phyloP scores from a whole-genome alignment of 2,888 invertebrate genomes.

The Drosophila phalerata region DNA sequence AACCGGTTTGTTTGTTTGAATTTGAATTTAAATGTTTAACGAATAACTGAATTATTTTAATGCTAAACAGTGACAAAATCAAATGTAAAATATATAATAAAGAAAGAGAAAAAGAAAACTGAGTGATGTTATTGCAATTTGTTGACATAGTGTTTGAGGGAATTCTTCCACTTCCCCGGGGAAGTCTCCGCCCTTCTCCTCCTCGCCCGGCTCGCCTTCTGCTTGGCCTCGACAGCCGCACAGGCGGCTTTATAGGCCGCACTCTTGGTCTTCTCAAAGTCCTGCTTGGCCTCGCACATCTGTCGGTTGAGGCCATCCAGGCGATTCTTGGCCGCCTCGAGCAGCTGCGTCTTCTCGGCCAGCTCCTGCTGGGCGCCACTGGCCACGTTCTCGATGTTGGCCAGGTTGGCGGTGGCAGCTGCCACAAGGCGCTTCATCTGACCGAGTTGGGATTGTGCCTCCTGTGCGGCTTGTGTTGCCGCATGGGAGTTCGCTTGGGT shows the following conservation, averaged over 20 bases:
- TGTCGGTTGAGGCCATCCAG: slow-evolving; percentile 88
- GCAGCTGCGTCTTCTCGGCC: slow-evolving; percentile 89
- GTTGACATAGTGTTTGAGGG: not conserved
- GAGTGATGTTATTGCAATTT: slow-evolving; percentile 9
- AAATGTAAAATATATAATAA: slow-evolving; percentile 2
- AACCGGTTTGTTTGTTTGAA: too few relatives aligned
- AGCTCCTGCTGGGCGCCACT: slow-evolving; percentile 88
- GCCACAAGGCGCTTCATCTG: slow-evolving; percentile 86
- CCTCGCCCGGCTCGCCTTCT: slow-evolving; percentile 77
- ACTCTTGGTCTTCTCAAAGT: slow-evolving; percentile 89
- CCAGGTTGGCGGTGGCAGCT: slow-evolving; percentile 87
- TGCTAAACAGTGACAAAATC: not conserved
- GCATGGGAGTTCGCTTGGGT: slow-evolving; percentile 88
- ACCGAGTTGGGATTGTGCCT: slow-evolving; percentile 87
- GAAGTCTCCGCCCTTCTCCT: slow-evolving; percentile 35
- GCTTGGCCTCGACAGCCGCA: slow-evolving; percentile 90
- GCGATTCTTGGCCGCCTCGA: slow-evolving; percentile 89
- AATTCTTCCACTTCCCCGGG: too few relatives aligned
- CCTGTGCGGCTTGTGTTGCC: slow-evolving; percentile 88
- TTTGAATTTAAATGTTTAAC: not conserved
- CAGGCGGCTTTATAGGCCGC: slow-evolving; percentile 83
- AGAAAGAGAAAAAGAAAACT: not conserved
- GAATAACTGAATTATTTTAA: not conserved
- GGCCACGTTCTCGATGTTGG: slow-evolving; percentile 88
- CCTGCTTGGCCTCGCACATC: slow-evolving; percentile 88